phyloP scores from a whole-genome alignment of 1,140 invertebrate species.

The Drosophila nannoptera region DNA sequence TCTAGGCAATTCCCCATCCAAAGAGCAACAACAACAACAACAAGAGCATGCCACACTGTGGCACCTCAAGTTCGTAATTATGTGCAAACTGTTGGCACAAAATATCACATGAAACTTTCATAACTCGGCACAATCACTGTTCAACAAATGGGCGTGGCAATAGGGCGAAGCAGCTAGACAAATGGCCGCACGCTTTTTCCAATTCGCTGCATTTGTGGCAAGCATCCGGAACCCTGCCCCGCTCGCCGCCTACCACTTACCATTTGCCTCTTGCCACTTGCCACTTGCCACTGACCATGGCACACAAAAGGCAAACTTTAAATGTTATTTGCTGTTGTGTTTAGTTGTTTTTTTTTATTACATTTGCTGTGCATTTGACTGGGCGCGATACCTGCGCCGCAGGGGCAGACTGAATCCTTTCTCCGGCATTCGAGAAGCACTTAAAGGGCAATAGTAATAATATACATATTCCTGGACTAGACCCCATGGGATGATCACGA shows the following conservation, averaged over 20 bases:
- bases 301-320: constrained; percentile 53
- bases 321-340: constrained; percentile 60
- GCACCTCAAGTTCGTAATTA: constrained; percentile 68
- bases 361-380: constrained; percentile 63
- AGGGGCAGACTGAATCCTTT: constrained; percentile 7
- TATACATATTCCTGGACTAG: no score
- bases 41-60: constrained; percentile 10
- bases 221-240: constrained; percentile 15
- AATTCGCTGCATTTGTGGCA: constrained; percentile 48
- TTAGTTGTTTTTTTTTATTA: constrained; percentile 47
- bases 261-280: neutral
- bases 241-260: neutral
- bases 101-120: constrained; percentile 57
- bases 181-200: constrained; percentile 48
- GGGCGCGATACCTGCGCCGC: constrained; percentile 29
- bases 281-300: constrained; percentile 10
- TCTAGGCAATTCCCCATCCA: constrained; percentile 20
- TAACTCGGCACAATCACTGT: constrained; percentile 16
- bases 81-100: constrained; percentile 47
- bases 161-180: constrained; percentile 19
- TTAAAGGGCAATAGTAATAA: no score
- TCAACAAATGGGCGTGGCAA: constrained; percentile 8
- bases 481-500: no score
- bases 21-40: neutral
- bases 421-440: neutral